These are phyloP conservation scores for Whitmania pigra DNA, from an alignment of 1,140 invertebrate species.

Conservation along the genomic window DNA sequence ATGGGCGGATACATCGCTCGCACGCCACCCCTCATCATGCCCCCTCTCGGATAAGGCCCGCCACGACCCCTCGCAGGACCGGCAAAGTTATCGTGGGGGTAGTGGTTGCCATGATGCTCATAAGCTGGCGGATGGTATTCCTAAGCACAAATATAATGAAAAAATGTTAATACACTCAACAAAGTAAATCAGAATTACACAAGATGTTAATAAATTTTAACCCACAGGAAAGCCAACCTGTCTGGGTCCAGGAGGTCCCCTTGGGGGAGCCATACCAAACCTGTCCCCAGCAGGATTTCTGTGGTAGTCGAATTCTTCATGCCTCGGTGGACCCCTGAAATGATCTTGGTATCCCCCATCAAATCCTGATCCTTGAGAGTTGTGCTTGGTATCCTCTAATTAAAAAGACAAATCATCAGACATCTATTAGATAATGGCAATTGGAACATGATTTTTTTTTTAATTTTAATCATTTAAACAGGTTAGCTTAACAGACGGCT, in stretches of 20 bases:
- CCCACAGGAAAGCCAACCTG: background rate
- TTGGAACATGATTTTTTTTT: background rate
- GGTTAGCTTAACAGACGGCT: too few species aligned
- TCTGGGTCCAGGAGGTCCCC: constrained; percentile 11
- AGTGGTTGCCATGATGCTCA: constrained; percentile 8
- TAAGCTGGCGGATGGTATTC: constrained; percentile 8
- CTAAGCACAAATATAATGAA: background rate
- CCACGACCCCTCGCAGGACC: background rate
- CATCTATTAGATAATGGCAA: background rate
- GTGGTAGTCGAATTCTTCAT: background rate
- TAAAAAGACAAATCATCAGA: constrained; percentile 2
- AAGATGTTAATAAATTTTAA: background rate
- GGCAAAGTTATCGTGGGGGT: background rate
- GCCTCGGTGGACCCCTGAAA: background rate
- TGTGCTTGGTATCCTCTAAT: too few species aligned
- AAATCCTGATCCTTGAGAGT: constrained; percentile 76
- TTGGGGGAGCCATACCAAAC: background rate
- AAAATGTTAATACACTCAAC: background rate
- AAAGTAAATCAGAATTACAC: background rate
- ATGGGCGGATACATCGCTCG: constrained; percentile 1
- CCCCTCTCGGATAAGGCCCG: background rate
- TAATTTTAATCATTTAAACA: too few species aligned
- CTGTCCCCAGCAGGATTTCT: constrained; percentile 1
- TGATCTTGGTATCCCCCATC: constrained; percentile 76
- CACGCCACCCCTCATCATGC: background rate